These are phyloP conservation scores for Cyclargus thomasi DNA, from an alignment of 1,140 invertebrate genomes.

Conservation along the genomic window DNA sequence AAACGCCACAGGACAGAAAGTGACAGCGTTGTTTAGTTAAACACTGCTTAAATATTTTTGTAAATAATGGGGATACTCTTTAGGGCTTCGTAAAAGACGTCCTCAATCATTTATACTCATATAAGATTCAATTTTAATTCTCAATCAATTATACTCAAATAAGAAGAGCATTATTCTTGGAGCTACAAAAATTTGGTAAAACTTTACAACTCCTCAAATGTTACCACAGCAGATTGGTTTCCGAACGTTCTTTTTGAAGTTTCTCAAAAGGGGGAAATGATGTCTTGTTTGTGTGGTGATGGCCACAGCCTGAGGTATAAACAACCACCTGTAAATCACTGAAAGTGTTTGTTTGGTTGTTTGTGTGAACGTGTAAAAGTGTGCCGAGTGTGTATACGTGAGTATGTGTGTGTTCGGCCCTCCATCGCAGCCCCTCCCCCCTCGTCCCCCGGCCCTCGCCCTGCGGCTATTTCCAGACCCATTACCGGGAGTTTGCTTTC, in stretches of 20 bases:
- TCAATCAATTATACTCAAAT: no score
- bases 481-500: background rate
- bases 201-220: no score
- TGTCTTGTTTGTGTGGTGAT: background rate
- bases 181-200: no score
- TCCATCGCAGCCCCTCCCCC: background rate
- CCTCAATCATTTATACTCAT: no score
- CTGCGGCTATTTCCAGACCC: conserved; percentile 1
- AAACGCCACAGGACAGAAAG: no score
- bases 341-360: background rate
- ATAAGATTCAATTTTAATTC: no score
- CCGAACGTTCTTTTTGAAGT: background rate
- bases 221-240: no score
- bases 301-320: background rate
- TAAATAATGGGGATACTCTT: no score
- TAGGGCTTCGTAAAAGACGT: no score
- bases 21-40: no score
- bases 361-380: background rate
- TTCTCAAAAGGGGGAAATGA: background rate
- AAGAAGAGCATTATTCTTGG: no score
- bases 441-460: background rate
- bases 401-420: background rate
- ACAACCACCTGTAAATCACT: background rate
- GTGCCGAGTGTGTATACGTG: background rate
- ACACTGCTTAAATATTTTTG: no score